Conservation (phyloP, 2,888 invertebrate genomes). For the Drosophila mettleri region DNA sequence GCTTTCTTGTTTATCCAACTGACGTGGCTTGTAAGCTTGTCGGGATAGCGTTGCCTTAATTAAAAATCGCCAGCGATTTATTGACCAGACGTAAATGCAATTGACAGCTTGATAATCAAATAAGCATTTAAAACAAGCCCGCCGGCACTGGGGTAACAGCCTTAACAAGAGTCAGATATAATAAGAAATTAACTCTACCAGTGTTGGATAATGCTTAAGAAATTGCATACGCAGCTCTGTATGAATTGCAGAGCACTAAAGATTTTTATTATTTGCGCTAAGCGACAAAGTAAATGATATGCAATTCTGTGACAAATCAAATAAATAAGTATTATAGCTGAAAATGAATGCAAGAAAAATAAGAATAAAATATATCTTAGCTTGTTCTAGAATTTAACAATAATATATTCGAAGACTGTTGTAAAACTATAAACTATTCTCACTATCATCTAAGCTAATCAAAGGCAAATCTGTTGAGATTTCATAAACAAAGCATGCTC, state of each 20-base stretch:
- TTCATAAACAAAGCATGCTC: too few relatives aligned
- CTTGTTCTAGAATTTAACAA: background rate
- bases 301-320: background rate
- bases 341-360: too few relatives aligned
- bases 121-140: conserved; percentile 11
- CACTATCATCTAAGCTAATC: too few relatives aligned
- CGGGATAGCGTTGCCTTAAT: conserved; percentile 67
- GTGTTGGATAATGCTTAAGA: background rate
- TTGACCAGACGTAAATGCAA: conserved; percentile 60
- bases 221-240: background rate
- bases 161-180: background rate
- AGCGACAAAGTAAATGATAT: too few relatives aligned
- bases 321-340: background rate
- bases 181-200: background rate
- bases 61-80: conserved; percentile 65
- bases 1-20: conserved; percentile 50
- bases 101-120: conserved; percentile 62
- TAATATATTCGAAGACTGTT: background rate
- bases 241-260: background rate
- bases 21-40: conserved; percentile 49
- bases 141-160: conserved; percentile 3
- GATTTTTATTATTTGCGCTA: too few relatives aligned
- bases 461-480: too few relatives aligned
- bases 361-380: too few relatives aligned
- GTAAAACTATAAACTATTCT: background rate